Percentiles rank a stretch among this genome's conserved stretches.
Evolutionary conservation across 2,797 vertebrate genomes (phyloP).

Genomic region (Coccyzus lansbergi): DNA sequence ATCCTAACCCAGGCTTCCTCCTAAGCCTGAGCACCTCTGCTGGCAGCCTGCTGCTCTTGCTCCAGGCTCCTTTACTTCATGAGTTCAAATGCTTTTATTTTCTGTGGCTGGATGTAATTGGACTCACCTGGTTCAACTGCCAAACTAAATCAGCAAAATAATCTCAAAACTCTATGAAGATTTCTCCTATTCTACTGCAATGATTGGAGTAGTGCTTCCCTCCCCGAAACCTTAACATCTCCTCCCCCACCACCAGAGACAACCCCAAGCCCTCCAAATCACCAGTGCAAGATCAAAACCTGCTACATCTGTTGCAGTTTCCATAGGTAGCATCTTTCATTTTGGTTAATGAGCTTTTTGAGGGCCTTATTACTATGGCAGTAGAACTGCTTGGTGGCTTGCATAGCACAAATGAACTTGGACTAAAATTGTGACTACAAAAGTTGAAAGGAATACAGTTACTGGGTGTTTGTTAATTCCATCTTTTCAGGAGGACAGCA

Average conservation of each 20-base stretch:
- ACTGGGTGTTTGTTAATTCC: slow-evolving; percentile 75
- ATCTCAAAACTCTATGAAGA: background rate
- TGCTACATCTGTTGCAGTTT: background rate
- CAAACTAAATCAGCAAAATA: slow-evolving; percentile 9
- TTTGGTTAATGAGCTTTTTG: background rate
- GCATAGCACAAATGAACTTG: slow-evolving; percentile 62
- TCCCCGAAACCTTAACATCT: background rate
- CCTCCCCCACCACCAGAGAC: background rate
- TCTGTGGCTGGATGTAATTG: background rate
- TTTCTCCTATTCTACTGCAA: background rate
- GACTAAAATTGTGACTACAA: slow-evolving; percentile 71
- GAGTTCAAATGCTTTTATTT: background rate
- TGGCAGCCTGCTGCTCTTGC: slow-evolving; percentile 34
- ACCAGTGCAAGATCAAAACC: background rate
- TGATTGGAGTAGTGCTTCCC: background rate
- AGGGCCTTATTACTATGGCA: slow-evolving; percentile 40
- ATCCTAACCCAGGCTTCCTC: background rate
- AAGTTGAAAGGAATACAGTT: slow-evolving; percentile 76
- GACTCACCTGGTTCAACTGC: background rate
- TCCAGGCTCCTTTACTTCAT: background rate
- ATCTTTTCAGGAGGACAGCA: slow-evolving; percentile 76
- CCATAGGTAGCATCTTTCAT: background rate
- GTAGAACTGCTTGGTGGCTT: slow-evolving; percentile 60
- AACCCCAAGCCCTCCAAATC: background rate
- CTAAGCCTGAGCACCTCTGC: background rate